These are phyloP conservation scores for Patella pellucida DNA, from an alignment of 2,888 invertebrate species.

Conservation along the genomic window DNA sequence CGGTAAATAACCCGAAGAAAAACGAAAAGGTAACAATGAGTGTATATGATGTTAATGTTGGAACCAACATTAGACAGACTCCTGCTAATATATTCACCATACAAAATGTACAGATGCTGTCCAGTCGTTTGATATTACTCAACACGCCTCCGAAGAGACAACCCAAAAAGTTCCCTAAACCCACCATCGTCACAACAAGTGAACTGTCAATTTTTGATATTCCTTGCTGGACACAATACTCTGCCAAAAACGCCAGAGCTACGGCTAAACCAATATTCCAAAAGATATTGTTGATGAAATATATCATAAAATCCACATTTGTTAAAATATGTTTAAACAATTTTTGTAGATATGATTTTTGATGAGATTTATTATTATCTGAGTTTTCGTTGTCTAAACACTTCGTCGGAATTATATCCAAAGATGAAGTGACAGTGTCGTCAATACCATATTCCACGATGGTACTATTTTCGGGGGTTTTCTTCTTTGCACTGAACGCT, in stretches of 20 bases:
- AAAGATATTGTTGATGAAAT: conserved; percentile 20
- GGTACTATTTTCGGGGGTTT: neutral
- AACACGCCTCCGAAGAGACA: conserved; percentile 47
- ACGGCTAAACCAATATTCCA: conserved; percentile 32
- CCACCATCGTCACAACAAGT: conserved; percentile 37
- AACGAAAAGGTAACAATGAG: conserved; percentile 20
- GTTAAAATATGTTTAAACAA: conserved; percentile 22
- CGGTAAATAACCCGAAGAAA: conserved; percentile 47
- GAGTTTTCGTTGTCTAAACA: neutral
- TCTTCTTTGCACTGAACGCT: neutral
- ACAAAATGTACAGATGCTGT: conserved; percentile 43
- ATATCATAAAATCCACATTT: conserved; percentile 19
- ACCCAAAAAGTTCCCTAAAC: conserved; percentile 49
- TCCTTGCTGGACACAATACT: conserved; percentile 45
- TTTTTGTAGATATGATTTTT: conserved; percentile 1
- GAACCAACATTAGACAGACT: conserved; percentile 30
- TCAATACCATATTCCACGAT: conserved; percentile 11
- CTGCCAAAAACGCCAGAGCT: conserved; percentile 44
- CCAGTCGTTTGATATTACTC: conserved; percentile 43
- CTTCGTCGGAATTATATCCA: conserved; percentile 12
- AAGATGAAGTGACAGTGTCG: conserved; percentile 19
- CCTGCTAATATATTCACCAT: conserved; percentile 43
- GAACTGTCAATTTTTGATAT: conserved; percentile 40
- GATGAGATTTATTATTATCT: no score
- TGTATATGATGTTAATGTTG: conserved; percentile 6